Evolutionary conservation across 2,797 vertebrate genomes (phyloP), one percentile per base, ranked within the genome.

Genomic region (Hypotaenidia philippensis): DNA sequence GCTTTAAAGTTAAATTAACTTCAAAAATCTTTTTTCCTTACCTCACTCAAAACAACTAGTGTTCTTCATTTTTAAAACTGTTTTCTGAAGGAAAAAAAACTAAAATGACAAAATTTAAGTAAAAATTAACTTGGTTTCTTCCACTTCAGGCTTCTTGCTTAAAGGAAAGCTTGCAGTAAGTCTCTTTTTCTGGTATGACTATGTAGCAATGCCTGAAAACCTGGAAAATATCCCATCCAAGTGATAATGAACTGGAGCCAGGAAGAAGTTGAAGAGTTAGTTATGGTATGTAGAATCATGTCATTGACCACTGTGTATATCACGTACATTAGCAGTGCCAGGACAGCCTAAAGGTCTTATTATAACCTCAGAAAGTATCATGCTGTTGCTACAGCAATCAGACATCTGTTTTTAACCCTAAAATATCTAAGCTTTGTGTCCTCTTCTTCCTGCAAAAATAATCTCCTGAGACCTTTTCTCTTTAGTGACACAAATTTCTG

Each of bases 201-300:
- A 59, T 69, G 38, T 60, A 86, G 44, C n/a, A 87, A 27, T 78
- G 72, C 40, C 50, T 17, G 5, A 92, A 92, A 89, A 83, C 32
- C 75, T 95, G 92, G 81, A 93, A 89, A 60, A 80, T 29, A 89
- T 41, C 75, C 70, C 57, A 66, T 87, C 16, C 56, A 44, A 94
- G 44, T 80, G 87, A 89, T 79, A 50, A 75, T 79, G 70, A 94
- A 74, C 17, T 40, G 55, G 65, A 75, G 83, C 81, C 95, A 94
- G 83, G 86, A 95, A 83, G 68, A 84, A 93, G 87, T 0, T 70
- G 76, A 87, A 78, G 65, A 76, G 68, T 91, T 91, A 75, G 32
- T 44, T 84, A 72, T 80, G 84, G 69, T 89, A 50, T 87, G 68
- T 87, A 70, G 92, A 85, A 40, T 68, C 17, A 10, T 68, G 92